Evolutionary conservation across 2,113 vertebrate genomes (phyloP).

Genomic region (Hemiscyllium ocellatum): DNA sequence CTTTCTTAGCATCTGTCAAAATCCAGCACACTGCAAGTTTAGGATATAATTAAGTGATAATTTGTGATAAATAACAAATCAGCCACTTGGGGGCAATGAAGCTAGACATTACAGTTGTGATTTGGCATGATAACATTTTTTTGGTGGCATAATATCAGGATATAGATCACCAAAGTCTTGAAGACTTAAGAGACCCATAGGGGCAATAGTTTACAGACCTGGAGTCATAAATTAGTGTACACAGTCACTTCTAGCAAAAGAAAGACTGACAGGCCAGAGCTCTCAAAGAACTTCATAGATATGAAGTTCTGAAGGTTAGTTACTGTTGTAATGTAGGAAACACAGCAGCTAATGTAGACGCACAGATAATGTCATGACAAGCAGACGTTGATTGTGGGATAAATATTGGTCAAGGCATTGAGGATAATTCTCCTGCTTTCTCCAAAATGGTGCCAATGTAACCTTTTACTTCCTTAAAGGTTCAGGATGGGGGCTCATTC

Average conservation of each 20-base stretch:
- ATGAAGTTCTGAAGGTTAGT: background rate
- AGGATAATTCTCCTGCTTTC: background rate
- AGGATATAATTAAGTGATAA: background rate
- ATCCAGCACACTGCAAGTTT: background rate
- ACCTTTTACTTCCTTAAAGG: too few relatives aligned
- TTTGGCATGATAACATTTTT: background rate
- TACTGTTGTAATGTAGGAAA: background rate
- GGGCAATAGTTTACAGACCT: background rate
- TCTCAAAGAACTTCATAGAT: too few relatives aligned
- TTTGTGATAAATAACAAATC: background rate
- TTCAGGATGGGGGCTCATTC: background rate
- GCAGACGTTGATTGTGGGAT: background rate
- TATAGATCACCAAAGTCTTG: background rate
- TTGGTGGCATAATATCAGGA: background rate
- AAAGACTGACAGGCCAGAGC: background rate
- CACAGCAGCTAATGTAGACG: background rate
- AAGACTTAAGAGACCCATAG: background rate
- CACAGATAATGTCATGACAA: background rate
- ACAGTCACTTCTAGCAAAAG: background rate
- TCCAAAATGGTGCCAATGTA: background rate
- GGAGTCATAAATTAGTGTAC: background rate
- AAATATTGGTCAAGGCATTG: background rate
- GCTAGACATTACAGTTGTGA: background rate
- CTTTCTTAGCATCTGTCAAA: background rate
- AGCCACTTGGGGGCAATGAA: conserved; percentile 21